phyloP scores from a whole-genome alignment of 2,113 vertebrate genomes.

The Gopherus flavomarginatus region DNA sequence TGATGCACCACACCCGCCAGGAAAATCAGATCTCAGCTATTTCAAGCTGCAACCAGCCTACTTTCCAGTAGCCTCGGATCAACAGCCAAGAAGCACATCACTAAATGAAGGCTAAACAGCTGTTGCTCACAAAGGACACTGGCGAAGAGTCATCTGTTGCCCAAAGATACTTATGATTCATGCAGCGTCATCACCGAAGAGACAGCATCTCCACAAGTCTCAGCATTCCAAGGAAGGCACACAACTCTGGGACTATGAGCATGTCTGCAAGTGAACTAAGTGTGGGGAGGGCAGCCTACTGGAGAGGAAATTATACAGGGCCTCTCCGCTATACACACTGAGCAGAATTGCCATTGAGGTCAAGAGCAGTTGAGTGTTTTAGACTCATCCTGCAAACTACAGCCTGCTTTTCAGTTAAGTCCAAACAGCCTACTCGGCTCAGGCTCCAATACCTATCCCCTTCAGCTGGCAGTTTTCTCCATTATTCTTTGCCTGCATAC shows the following conservation, averaged over 20 bases:
- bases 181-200: not conserved
- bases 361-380: not conserved
- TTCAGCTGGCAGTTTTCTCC: not conserved
- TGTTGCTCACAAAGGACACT: not conserved
- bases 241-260: fast-evolving
- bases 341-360: not conserved
- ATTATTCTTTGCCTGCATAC: not conserved
- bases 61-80: not conserved
- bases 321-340: not conserved
- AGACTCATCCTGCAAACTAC: not conserved
- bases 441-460: fast-evolving
- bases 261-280: not conserved
- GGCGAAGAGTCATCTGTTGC: not conserved
- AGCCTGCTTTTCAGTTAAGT: not conserved
- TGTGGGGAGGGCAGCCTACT: not conserved
- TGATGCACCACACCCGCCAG: constrained; percentile 22
- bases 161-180: not conserved
- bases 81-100: not conserved
- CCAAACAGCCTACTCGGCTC: not conserved
- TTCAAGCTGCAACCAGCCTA: constrained; percentile 4
- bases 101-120: not conserved
- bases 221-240: not conserved
- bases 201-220: not conserved
- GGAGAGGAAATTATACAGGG: not conserved
- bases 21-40: not conserved